Conservation (phyloP, 1,140 invertebrate genomes). For the Probaryconus sp. region DNA sequence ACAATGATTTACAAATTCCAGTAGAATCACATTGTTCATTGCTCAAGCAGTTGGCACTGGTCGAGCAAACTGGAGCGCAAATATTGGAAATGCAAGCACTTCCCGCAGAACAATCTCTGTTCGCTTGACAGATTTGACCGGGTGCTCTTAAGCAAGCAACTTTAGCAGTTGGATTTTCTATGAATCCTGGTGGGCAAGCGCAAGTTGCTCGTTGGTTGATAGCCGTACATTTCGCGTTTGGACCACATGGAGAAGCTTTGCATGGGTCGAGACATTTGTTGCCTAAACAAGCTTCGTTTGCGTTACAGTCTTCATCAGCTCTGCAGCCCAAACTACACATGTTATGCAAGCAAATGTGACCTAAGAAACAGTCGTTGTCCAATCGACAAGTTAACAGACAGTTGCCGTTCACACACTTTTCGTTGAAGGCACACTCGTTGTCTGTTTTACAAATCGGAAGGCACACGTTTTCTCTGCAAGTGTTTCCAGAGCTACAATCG, state of each 20-base stretch:
- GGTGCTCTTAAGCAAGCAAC: constrained; percentile 89
- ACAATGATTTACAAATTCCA: constrained; percentile 83
- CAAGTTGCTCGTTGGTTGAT: constrained; percentile 90
- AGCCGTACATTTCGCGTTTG: constrained; percentile 89
- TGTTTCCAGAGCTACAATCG: constrained; percentile 84
- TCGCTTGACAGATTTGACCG: constrained; percentile 83
- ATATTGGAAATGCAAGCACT: constrained; percentile 84
- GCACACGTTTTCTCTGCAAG: constrained; percentile 89
- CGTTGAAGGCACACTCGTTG: constrained; percentile 92
- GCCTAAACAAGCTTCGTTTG: constrained; percentile 87
- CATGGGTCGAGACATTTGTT: constrained; percentile 91
- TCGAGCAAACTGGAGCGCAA: constrained; percentile 87
- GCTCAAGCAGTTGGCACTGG: constrained; percentile 85
- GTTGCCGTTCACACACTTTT: constrained; percentile 89
- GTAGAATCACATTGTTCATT: constrained; percentile 87
- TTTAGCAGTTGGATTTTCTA: constrained; percentile 90
- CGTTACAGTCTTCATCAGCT: constrained; percentile 90
- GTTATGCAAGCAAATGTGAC: constrained; percentile 91
- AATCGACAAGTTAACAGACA: constrained; percentile 92
- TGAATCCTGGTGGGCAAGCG: constrained; percentile 86
- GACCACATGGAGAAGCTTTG: constrained; percentile 86
- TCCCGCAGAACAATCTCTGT: constrained; percentile 84
- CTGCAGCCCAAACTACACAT: constrained; percentile 92
- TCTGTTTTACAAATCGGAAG: constrained; percentile 86
- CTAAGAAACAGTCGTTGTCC: constrained; percentile 94